These are phyloP conservation scores for Cephalopterus ornatus DNA, from an alignment of 2,113 vertebrate species.

Conservation along the genomic window DNA sequence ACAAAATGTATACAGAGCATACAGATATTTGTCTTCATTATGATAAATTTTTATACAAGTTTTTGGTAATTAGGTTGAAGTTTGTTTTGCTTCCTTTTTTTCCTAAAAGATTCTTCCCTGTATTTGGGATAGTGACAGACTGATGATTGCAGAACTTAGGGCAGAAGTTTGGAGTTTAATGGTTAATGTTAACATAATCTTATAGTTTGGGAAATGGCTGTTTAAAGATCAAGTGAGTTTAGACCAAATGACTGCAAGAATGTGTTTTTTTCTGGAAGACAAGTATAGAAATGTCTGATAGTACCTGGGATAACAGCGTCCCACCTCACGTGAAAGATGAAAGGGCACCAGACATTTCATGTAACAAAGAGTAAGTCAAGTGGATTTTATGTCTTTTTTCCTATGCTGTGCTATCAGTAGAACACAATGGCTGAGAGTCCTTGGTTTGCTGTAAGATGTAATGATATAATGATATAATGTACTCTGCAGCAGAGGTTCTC, in stretches of 20 bases:
- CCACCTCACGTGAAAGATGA: neutral
- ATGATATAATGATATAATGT: too few relatives aligned
- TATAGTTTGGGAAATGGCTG: neutral
- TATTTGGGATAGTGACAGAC: neutral
- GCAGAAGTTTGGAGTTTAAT: neutral
- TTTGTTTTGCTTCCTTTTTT: neutral
- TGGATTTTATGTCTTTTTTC: neutral
- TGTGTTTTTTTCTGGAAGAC: neutral
- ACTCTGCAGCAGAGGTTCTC: neutral
- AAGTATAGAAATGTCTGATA: neutral
- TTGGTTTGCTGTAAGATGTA: neutral
- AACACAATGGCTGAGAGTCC: neutral
- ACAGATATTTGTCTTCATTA: neutral
- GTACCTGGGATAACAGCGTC: neutral
- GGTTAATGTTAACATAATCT: neutral
- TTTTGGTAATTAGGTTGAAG: neutral
- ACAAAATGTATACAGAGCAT: neutral
- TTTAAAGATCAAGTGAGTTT: neutral
- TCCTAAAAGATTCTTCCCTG: neutral
- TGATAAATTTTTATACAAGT: neutral
- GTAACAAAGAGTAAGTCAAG: rapidly evolving
- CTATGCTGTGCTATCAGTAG: neutral
- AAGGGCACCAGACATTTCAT: neutral
- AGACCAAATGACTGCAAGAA: neutral
- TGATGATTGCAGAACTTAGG: neutral